Evolutionary conservation across 2,113 vertebrate genomes (phyloP).

Genomic region (Siphamia tubifer): DNA sequence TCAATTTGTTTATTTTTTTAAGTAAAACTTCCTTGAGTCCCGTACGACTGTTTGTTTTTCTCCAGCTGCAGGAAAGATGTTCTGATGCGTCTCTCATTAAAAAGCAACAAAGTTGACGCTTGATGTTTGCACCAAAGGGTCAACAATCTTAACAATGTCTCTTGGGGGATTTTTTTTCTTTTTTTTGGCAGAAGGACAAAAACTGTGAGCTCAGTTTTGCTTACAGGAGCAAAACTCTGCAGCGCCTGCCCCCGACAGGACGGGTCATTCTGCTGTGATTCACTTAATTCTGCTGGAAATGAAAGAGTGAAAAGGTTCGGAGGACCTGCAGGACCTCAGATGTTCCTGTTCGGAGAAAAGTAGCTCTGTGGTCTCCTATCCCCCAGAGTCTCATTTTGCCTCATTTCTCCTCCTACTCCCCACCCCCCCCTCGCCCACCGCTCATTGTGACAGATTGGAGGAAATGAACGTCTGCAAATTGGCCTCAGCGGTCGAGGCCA

Average conservation of each 20-base stretch:
- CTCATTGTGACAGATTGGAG: conserved; percentile 61
- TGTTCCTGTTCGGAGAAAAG: background rate
- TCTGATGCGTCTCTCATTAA: background rate
- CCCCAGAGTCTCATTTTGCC: conserved; percentile 57
- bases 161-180: background rate
- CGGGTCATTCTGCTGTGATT: too few relatives aligned
- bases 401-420: conserved; percentile 37
- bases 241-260: background rate
- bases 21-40: too few relatives aligned
- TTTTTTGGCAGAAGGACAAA: conserved; percentile 7
- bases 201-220: background rate
- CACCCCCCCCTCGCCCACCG: conserved; percentile 8
- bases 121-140: background rate
- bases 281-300: too few relatives aligned
- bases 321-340: background rate
- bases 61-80: background rate
- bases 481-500: conserved; percentile 49
- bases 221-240: conserved; percentile 3
- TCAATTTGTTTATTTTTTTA: too few relatives aligned
- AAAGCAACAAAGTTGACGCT: background rate
- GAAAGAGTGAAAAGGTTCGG: conserved; percentile 21
- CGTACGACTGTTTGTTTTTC: too few relatives aligned
- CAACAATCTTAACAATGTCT: conserved; percentile 40
- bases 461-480: conserved; percentile 69
- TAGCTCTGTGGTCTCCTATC: conserved; percentile 39